Percentiles rank a stretch among this genome's conserved stretches.
Conservation (phyloP, 2,797 vertebrate genomes). For the Diplodus sargus region DNA sequence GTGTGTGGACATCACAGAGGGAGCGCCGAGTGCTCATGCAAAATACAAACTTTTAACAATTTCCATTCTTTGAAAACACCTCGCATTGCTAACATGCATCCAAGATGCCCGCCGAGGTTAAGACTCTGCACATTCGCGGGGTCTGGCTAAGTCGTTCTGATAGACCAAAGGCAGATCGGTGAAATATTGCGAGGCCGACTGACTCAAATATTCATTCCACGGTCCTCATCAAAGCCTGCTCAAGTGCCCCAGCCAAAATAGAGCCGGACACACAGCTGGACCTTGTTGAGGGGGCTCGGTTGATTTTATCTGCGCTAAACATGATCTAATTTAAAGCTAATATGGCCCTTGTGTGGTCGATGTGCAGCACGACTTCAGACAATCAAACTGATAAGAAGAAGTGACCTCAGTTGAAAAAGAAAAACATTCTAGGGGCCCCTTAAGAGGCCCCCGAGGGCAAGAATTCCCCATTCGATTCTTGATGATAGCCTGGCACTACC, state of each 20-base stretch:
- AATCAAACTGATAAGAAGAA: conserved; percentile 65
- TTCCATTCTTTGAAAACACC: conserved; percentile 57
- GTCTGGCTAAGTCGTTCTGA: conserved; percentile 49
- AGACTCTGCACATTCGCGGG: conserved; percentile 51
- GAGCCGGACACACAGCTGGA: conserved; percentile 78
- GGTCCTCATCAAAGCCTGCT: conserved; percentile 76
- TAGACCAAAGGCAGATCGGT: conserved; percentile 58
- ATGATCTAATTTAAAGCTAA: conserved; percentile 81
- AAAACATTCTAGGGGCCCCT: conserved; percentile 1
- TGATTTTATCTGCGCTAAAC: conserved; percentile 82
- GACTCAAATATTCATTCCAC: conserved; percentile 58
- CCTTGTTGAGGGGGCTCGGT: conserved; percentile 70
- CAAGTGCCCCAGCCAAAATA: conserved; percentile 71
- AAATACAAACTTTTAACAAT: conserved; percentile 40
- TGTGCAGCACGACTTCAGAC: conserved; percentile 58
- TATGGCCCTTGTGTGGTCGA: conserved; percentile 73
- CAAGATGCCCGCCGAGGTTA: conserved; percentile 43
- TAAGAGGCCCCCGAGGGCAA: background rate
- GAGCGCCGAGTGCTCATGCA: conserved; percentile 16
- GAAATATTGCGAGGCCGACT: conserved; percentile 57
- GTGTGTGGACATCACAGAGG: conserved; percentile 1
- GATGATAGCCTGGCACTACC: background rate
- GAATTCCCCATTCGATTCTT: background rate
- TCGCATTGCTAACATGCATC: conserved; percentile 22
- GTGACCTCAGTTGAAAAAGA: conserved; percentile 39